Conservation (phyloP, 2,888 invertebrate species). For the Xestia c-nigrum region DNA sequence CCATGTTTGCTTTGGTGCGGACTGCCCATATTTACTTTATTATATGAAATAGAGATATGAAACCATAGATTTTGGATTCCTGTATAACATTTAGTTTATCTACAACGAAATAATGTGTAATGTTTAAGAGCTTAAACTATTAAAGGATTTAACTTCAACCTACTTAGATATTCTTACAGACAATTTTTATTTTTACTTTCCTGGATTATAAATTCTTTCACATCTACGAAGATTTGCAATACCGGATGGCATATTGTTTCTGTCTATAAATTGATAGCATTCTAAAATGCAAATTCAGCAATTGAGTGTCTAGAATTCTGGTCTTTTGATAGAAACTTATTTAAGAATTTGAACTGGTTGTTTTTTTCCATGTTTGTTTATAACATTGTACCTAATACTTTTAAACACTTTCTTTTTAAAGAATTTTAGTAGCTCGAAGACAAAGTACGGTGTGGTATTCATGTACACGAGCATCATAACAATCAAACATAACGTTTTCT, state of each 20-base stretch:
- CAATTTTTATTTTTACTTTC: background rate
- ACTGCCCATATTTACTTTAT: slow-evolving; percentile 32
- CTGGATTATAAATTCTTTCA: slow-evolving; percentile 10
- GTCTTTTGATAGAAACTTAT: slow-evolving; percentile 7
- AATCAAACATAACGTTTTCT: slow-evolving; percentile 52
- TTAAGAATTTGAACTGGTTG: slow-evolving; percentile 8
- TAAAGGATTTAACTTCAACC: background rate
- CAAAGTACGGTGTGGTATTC: slow-evolving; percentile 36
- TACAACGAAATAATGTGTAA: background rate
- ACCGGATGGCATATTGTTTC: background rate
- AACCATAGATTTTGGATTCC: background rate
- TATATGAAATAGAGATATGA: slow-evolving; percentile 13
- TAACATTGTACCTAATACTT: slow-evolving; percentile 20
- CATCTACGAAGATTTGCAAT: background rate
- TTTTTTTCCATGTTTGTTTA: slow-evolving; percentile 12
- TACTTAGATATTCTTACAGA: slow-evolving; percentile 9
- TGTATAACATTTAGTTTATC: background rate
- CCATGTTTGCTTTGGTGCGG: slow-evolving; percentile 36
- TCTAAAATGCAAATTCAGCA: slow-evolving; percentile 26
- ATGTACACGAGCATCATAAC: slow-evolving; percentile 47
- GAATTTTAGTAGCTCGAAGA: slow-evolving; percentile 15
- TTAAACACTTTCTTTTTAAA: slow-evolving; percentile 48
- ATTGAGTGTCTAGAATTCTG: slow-evolving; percentile 28
- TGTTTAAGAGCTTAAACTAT: background rate
- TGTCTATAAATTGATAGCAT: background rate